These are phyloP conservation scores for Erpornis zantholeuca DNA, from an alignment of 2,113 vertebrate species.

Conservation along the genomic window DNA sequence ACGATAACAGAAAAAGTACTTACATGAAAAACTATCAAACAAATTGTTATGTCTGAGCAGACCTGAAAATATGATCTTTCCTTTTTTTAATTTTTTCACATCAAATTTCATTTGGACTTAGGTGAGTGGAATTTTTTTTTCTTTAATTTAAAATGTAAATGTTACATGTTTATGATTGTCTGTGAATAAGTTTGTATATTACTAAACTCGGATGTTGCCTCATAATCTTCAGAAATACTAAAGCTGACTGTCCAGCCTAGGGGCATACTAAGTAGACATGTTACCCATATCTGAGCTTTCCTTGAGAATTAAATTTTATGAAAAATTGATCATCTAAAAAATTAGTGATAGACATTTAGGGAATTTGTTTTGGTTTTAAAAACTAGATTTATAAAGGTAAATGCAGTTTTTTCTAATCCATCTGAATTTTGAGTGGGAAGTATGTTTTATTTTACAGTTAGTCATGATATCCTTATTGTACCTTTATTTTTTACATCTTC, in stretches of 20 bases:
- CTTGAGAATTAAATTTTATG: neutral
- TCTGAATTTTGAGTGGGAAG: neutral
- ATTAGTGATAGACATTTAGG: neutral
- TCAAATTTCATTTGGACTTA: neutral
- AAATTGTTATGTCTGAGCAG: neutral
- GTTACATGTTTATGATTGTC: neutral
- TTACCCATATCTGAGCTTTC: neutral
- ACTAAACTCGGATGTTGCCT: neutral
- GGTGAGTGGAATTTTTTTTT: neutral
- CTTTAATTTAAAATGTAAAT: neutral
- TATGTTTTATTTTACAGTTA: neutral
- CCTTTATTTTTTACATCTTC: neutral
- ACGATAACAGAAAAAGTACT: neutral
- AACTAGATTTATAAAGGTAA: neutral
- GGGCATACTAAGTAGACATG: neutral
- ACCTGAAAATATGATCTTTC: neutral
- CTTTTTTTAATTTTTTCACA: neutral
- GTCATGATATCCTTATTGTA: neutral
- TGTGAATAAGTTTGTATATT: neutral
- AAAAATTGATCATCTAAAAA: neutral
- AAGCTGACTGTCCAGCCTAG: neutral
- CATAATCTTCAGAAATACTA: neutral
- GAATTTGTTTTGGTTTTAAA: neutral
- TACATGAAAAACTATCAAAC: neutral
- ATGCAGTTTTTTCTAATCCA: neutral